These are phyloP conservation scores for Varecia variegata DNA, from an alignment of 2,797 vertebrate genomes.

Conservation along the genomic window DNA sequence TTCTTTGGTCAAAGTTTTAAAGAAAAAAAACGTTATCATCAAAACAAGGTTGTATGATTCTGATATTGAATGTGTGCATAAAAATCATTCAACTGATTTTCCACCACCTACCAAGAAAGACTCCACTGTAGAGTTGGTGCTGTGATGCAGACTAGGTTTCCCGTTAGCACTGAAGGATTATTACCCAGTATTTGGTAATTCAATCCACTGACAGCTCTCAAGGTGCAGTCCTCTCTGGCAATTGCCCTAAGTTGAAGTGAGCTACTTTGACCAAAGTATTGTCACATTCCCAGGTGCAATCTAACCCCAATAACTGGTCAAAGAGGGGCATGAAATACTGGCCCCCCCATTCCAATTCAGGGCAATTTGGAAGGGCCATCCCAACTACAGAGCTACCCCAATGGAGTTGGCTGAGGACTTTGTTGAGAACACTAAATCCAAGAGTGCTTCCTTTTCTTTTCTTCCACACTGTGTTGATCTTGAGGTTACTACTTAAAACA, in stretches of 20 bases:
- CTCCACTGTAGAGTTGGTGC: background rate
- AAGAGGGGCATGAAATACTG: background rate
- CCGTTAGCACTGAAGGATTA: too few species aligned
- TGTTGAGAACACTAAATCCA: background rate
- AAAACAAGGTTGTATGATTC: background rate
- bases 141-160: background rate
- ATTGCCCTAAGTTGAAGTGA: background rate
- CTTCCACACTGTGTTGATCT: background rate
- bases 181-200: too few species aligned
- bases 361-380: background rate
- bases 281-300: background rate
- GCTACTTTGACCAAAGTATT: background rate
- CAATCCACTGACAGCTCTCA: background rate
- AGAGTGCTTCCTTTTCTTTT: background rate
- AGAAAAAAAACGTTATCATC: background rate
- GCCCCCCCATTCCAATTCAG: background rate
- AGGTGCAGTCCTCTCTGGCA: background rate
- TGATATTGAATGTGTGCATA: background rate
- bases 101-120: background rate
- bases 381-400: background rate
- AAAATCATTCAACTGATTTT: background rate
- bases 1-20: background rate
- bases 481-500: background rate
- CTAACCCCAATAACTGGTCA: background rate
- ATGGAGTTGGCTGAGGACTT: background rate